Evolutionary conservation across 2,113 vertebrate species (phyloP), one percentile per base, ranked within the genome.

Genomic region (Motacilla tschutschensis): DNA sequence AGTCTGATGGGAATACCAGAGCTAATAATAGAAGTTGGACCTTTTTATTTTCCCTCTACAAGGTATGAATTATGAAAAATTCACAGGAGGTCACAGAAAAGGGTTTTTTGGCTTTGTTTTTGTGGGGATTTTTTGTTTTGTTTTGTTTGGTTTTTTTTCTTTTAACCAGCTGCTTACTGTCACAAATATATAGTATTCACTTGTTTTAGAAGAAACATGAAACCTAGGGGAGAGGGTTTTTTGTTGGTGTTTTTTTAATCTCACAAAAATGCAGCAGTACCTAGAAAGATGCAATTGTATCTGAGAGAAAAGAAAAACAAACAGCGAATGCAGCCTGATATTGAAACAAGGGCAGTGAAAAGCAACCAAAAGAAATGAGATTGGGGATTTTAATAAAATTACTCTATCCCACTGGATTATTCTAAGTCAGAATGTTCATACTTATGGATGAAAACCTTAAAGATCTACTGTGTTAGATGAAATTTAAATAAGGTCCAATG

Each of bases 31-130:
- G 50, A 43, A 76, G 7, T 35, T 77, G 64, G 11, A 70, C 9
- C 16, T 81, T 86, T 81, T 55, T 41, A 16, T 88, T 78, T 71
- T 72, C 29, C 10, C 17, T 41, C 18, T 64, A 17, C 20, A 44
- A 33, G 10, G 6, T 53, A 28, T 50, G 7, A 43, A n/a, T 80
- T 85, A 83, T 67, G 25, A 47, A 88, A 82, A 79, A 75, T 4
- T 40, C 44, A 44, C 19, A 10, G 31, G 47, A 77, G 51, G 63
- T 36, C 35, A 62, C 40, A 51, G 21, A 26, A 66, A 43, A 43
- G 3, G 1, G 0, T 0, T 24, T 36, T 47, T 50, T 20, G 0
- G 8, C 17, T 66, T 54, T 65, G 35, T 15, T 33, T 46, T n/a
- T 46, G 13, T 55, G 8, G 40, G 12, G 9, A 10, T 17, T 24